These are phyloP conservation scores for Tenrec ecaudatus DNA, from an alignment of 2,113 vertebrate genomes.

Conservation along the genomic window DNA sequence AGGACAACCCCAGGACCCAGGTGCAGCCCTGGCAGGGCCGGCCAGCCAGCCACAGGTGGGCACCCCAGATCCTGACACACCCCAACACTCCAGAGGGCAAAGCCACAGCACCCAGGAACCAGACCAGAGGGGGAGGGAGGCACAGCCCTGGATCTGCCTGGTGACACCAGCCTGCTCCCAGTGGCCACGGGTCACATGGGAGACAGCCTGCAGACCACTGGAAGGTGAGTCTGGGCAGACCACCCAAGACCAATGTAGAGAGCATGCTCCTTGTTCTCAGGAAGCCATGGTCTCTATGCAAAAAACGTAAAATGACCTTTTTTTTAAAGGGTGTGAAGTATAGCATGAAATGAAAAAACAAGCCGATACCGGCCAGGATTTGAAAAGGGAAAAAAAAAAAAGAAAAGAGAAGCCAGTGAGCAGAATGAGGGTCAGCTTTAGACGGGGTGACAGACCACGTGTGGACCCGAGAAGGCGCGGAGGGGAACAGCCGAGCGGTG, in stretches of 20 bases:
- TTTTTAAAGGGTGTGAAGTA: conserved; percentile 24
- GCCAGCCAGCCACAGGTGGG: neutral
- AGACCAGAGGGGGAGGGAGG: neutral
- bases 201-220: no score
- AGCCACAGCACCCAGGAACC: neutral
- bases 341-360: conserved; percentile 39
- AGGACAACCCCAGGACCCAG: neutral
- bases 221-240: neutral
- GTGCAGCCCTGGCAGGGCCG: neutral
- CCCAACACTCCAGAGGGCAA: neutral
- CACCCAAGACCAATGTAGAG: neutral
- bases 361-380: conserved; percentile 2
- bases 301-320: neutral
- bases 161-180: no score
- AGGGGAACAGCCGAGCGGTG: neutral
- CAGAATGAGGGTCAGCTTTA: neutral
- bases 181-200: no score
- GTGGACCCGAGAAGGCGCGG: neutral
- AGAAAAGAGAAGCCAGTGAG: neutral
- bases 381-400: neutral
- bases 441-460: neutral
- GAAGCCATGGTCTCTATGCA: neutral
- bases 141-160: neutral
- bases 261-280: neutral
- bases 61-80: neutral